Base-by-base conservation (phyloP, 1,140 invertebrate species). In the Whitmania pigra region DNA sequence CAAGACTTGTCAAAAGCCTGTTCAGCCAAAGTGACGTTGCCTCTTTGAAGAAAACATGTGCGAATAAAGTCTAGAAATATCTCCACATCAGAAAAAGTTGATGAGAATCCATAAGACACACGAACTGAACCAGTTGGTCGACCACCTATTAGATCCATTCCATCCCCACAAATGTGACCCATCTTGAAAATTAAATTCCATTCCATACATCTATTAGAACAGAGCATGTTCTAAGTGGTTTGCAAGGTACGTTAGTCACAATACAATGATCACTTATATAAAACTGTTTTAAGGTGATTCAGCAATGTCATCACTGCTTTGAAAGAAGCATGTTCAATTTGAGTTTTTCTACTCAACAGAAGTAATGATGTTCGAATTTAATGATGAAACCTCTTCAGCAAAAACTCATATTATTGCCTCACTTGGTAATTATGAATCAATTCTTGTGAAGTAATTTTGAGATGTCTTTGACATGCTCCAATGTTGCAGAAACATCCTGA, bases 401-500 rank as follows among this genome's bases (percentile, higher is more conserved):
- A 9, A 63, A 63, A 63, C 11, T 63, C 22, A 63, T 13, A 13
- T 31, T 20, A 63, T 57, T n/a, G 60, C 13, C 29, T 63, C 22
- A 63, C 22, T 11, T 63, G 22, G 13, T 63, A 92, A 79, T 94
- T 90, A 27, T 85, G 83, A 75, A 87, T 86, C 72, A 95, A 83
- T 54, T 90, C 87, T 6, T 87, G 79, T 55, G 88, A 85, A 0
- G 86, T 85, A 13, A 94, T 80, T 4, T 84, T 81, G 31, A 97
- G 83, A 79, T 91, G 89, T 53, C 87, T 83, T 81, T 95, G 90
- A 82, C 95, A 97, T 9, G 93, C 91, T 25, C 94, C 95, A 9
- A 93, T 89, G 84, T 97, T 97, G 80, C 95, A 98, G 79, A 96
- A 94, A 80, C 94, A 97, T 0, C 94, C 94, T 3, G 91, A 94